A percentile compares a stretch with the other conserved stretches of the same genome.
phyloP scores from a whole-genome alignment of 1,140 invertebrate genomes.

The Tyrophagus putrescentiae region DNA sequence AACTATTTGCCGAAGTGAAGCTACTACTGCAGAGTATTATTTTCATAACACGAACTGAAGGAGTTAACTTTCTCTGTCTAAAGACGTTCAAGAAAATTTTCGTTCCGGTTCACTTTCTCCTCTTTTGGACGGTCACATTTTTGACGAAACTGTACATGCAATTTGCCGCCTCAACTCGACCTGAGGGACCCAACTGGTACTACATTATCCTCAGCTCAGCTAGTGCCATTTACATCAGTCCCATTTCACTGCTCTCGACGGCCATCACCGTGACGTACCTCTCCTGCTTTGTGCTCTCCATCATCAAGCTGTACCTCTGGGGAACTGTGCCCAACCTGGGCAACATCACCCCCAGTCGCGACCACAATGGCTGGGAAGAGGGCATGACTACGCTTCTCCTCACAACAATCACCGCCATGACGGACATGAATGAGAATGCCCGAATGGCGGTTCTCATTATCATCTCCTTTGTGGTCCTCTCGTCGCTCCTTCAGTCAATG shows the following conservation, averaged over 20 bases:
- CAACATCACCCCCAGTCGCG: constrained; percentile 29
- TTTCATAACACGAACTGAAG: constrained; percentile 31
- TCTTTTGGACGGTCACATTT: constrained; percentile 38
- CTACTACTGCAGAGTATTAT: constrained; percentile 29
- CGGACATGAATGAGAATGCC: constrained; percentile 39
- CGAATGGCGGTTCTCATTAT: constrained; percentile 41
- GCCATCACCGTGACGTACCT: constrained; percentile 40
- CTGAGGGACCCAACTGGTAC: constrained; percentile 31
- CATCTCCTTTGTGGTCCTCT: constrained; percentile 41
- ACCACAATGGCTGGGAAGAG: constrained; percentile 42
- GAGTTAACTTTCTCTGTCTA: constrained; percentile 33
- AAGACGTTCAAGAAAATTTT: constrained; percentile 35
- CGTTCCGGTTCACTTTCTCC: constrained; percentile 37
- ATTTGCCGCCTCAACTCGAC: not conserved
- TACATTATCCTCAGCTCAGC: constrained; percentile 36
- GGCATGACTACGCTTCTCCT: constrained; percentile 43
- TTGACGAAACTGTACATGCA: constrained; percentile 33
- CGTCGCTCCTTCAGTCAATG: constrained; percentile 43
- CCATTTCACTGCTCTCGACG: constrained; percentile 40
- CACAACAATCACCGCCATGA: constrained; percentile 41
- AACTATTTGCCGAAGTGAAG: constrained; percentile 35
- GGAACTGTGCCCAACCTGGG: constrained; percentile 25
- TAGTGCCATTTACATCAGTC: constrained; percentile 39
- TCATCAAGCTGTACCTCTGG: constrained; percentile 37
- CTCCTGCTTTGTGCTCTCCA: constrained; percentile 37